phyloP scores from a whole-genome alignment of 1,140 invertebrate genomes.

The Piezodorus guildinii region DNA sequence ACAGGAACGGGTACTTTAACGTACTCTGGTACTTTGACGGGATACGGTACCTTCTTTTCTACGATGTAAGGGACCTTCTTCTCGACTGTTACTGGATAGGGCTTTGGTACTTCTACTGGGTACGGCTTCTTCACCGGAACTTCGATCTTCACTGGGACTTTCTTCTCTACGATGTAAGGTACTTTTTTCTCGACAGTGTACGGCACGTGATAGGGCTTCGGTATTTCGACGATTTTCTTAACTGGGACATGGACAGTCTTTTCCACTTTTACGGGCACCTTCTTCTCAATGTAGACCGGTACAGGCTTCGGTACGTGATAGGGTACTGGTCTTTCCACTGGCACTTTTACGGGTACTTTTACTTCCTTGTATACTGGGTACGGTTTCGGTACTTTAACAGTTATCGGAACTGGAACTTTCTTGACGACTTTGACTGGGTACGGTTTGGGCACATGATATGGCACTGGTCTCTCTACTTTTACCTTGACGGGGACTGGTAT shows the following conservation, averaged over 20 bases:
- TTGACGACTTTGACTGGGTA: conserved; percentile 21
- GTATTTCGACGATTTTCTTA: conserved; percentile 25
- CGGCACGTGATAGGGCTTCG: conserved; percentile 42
- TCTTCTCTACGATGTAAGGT: conserved; percentile 36
- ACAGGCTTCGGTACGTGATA: conserved; percentile 25
- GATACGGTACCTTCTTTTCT: conserved; percentile 37
- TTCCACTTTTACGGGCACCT: conserved; percentile 30
- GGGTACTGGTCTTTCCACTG: conserved; percentile 26
- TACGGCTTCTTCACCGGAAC: conserved; percentile 44
- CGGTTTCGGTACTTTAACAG: neutral
- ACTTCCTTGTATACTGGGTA: conserved; percentile 27
- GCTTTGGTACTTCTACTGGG: conserved; percentile 35
- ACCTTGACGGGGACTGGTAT: conserved; percentile 37
- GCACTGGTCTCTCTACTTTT: conserved; percentile 32
- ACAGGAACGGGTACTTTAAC: neutral
- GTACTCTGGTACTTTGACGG: neutral
- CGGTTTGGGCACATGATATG: conserved; percentile 18
- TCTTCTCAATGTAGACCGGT: conserved; percentile 23
- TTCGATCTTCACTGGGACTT: conserved; percentile 38
- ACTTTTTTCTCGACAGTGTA: conserved; percentile 48
- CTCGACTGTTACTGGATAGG: conserved; percentile 40
- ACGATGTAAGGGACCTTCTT: conserved; percentile 52
- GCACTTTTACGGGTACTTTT: conserved; percentile 26
- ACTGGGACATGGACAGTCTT: conserved; percentile 28
- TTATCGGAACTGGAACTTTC: neutral